A percentile compares a stretch with the other conserved stretches of the same genome.
phyloP scores from a whole-genome alignment of 2,888 invertebrate genomes.

The Stomorhina lunata region DNA sequence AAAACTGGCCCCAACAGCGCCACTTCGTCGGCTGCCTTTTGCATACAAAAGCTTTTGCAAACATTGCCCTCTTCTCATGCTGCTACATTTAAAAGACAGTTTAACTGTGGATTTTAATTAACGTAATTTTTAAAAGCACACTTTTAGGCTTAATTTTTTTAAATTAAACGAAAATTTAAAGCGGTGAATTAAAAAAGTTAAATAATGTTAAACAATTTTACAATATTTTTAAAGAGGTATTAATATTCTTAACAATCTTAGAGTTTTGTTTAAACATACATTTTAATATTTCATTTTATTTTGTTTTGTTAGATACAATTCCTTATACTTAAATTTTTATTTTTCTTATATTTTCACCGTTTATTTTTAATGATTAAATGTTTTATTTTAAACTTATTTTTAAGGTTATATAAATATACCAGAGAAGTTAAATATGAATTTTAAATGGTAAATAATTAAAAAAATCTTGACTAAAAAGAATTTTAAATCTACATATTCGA shows the following conservation, averaged over 20 bases:
- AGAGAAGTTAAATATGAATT: too few relatives aligned
- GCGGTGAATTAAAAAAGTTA: not conserved
- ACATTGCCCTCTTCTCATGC: conserved; percentile 54
- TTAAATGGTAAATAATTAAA: too few relatives aligned
- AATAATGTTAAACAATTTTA: not conserved
- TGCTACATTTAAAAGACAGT: conserved; percentile 45
- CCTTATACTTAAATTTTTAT: too few relatives aligned
- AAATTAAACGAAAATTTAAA: not conserved
- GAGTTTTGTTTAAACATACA: not conserved
- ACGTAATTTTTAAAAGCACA: conserved; percentile 42
- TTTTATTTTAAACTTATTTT: too few relatives aligned
- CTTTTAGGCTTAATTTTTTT: conserved; percentile 48
- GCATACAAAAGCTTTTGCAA: conserved; percentile 68
- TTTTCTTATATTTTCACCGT: too few relatives aligned
- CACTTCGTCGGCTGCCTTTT: conserved; percentile 63
- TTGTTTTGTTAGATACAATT: too few relatives aligned
- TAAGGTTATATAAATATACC: too few relatives aligned
- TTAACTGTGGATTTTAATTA: conserved; percentile 52
- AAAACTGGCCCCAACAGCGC: conserved; percentile 67
- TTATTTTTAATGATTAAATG: too few relatives aligned
- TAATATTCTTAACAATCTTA: not conserved
- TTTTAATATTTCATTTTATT: too few relatives aligned
- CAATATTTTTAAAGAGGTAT: not conserved
- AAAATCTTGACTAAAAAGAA: not conserved
- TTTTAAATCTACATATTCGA: not conserved